These are phyloP conservation scores for Nymphalis urticae DNA, from an alignment of 2,888 invertebrate species.

Conservation along the genomic window DNA sequence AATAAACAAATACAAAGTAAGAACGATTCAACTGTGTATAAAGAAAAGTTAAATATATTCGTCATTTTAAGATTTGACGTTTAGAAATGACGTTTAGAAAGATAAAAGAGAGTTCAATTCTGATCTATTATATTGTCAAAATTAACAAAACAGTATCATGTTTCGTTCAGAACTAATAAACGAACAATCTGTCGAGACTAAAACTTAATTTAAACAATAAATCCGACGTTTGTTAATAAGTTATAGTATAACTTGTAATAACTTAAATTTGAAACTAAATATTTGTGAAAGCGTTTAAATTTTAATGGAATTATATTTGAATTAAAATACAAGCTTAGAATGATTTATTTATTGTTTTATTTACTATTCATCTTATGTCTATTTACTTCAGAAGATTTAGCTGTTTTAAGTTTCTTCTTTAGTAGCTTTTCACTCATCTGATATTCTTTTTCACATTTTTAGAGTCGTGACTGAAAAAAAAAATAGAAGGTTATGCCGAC, in stretches of 20 bases:
- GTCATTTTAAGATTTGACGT: background rate
- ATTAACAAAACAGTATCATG: conserved; percentile 17
- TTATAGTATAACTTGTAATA: conserved; percentile 3
- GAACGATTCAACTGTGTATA: too few species aligned
- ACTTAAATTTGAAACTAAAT: background rate
- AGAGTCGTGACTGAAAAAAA: conserved; percentile 68
- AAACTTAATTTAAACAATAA: conserved; percentile 12
- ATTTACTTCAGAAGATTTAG: conserved; percentile 9
- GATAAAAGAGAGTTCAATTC: background rate
- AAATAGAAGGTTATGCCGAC: conserved; percentile 15
- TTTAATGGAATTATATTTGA: background rate
- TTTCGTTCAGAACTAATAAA: conserved; percentile 10
- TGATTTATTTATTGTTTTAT: conserved; percentile 1
- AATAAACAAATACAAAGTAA: too few species aligned
- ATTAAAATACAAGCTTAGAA: background rate
- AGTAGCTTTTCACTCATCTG: background rate
- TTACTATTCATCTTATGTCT: conserved; percentile 3
- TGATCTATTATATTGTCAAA: background rate
- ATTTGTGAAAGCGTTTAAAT: background rate
- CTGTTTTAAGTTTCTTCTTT: background rate
- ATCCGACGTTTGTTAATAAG: background rate
- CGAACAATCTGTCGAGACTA: conserved; percentile 14
- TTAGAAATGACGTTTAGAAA: background rate
- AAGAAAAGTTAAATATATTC: background rate
- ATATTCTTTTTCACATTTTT: conserved; percentile 30